Evolutionary conservation across 2,797 vertebrate species (phyloP), one percentile per base, ranked within the genome.

Genomic region (Pseudomugil tenellus): DNA sequence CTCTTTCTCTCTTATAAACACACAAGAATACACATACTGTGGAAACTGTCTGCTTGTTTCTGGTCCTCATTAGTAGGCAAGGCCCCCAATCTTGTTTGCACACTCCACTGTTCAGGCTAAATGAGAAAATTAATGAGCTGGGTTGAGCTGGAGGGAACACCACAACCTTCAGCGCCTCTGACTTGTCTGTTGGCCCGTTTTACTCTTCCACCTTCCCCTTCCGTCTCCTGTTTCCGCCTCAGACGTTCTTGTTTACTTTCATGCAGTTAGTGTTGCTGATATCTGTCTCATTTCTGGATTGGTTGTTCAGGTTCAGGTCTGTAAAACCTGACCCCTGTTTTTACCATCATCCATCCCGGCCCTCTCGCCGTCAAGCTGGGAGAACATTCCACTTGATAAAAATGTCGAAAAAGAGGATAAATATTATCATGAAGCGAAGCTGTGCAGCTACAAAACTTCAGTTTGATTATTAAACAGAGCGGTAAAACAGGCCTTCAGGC

Each of bases 91-190:
- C 89, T 86, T 89, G 87, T 89, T 90, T 90, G 88, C 87, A 90
- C 83, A 89, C 87, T 89, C 81, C 85, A 87, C 79, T 89, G 87
- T 91, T 87, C 84, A 85, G 79, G 90, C 86, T 91, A 92, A 93
- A 92, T 93, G 83, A 89, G 89, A 88, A 90, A 92, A 91, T 92
- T 91, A 93, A 93, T 91, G 88, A 92, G 86, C 88, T 83, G 46
- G 76, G 79, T 77, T 80, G 81, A 89, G 83, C 81, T 62, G 54
- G 56, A 84, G 81, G 69, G 82, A 88, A 84, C 77, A 67, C 75
- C 70, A 65, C 84, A 88, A 88, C 87, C 86, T 86, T 85, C 84
- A 57, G 65, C 55, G 60, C 2, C 58, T 32, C 21, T 0, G 5
- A 66, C 77, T 75, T 64, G 67, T 65, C n/a, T 13, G 56, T 75